Evolutionary conservation across 2,113 vertebrate species (phyloP).

Genomic region (Eurypyga helias): DNA sequence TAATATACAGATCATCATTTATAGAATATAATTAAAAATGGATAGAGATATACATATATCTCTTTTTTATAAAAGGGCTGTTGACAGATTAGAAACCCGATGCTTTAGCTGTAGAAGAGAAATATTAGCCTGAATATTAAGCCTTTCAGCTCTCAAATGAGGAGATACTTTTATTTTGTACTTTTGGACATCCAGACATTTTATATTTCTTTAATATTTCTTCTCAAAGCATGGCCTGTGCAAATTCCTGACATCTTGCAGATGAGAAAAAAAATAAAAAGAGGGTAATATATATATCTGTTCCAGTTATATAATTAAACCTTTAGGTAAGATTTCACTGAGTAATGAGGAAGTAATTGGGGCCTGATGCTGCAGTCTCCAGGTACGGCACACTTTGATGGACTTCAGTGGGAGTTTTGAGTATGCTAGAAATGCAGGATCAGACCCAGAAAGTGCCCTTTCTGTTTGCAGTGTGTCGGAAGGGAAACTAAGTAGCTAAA

Average conservation of each 20-base stretch:
- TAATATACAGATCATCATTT: slow-evolving; percentile 27
- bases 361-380: not conserved
- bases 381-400: not conserved
- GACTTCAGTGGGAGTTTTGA: not conserved
- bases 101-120: slow-evolving; percentile 19
- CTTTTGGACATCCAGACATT: slow-evolving; percentile 1
- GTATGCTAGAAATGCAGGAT: not conserved
- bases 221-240: not conserved
- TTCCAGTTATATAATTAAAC: not conserved
- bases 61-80: not conserved
- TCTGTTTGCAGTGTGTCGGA: not conserved
- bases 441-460: not conserved
- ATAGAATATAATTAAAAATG: slow-evolving; percentile 26
- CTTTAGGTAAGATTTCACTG: not conserved
- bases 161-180: slow-evolving; percentile 16
- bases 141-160: slow-evolving; percentile 21
- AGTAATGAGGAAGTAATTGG: not conserved
- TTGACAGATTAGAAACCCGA: slow-evolving; percentile 33
- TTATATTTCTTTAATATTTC: not conserved
- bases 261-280: not conserved
- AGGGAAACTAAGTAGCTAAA: not conserved
- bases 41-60: slow-evolving; percentile 12
- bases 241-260: not conserved
- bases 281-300: not conserved
- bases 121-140: slow-evolving; percentile 36